Base-by-base conservation (phyloP, 1,140 invertebrate genomes). In the Zaprionus ghesquierei region DNA sequence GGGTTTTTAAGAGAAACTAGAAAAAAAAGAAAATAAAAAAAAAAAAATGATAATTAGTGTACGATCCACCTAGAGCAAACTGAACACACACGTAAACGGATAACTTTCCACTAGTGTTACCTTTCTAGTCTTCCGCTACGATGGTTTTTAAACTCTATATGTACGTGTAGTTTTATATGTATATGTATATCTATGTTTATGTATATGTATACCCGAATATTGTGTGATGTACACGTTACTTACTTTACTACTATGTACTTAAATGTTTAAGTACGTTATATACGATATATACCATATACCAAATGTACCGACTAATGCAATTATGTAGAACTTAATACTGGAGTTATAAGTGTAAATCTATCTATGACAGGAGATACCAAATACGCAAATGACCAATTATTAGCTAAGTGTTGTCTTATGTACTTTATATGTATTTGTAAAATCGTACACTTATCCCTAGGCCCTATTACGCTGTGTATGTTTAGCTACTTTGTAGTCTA, bases 61-160 rank as follows among this genome's bases (percentile, higher is more conserved):
- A 46, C 18, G 50, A 65, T 64, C 35, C 51, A 64, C 2, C 33
- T 27, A 50, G 25, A 65, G 5, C 18, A 65, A 68, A 55, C 41
- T 46, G 41, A 22, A 44, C 13, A 60, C 29, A 76, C 77, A 82
- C 76, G 54, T 89, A 51, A 51, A 69, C 65, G 79, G 84, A 89
- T 89, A 56, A 84, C 79, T 89, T 89, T 89, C 85, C 84, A 89
- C 70, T 89, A 89, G 77, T 80, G 84, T 89, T 89, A 89, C 84
- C 84, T 79, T 78, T 80, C 69, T 89, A 89, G 84, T 89, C 84
- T 89, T 89, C 84, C 84, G 79, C 62, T 68, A 59, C 63, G 66
- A 89, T 77, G 76, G 76, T 81, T 84, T 86, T 86, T 81, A 68
- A 62, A 22, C 27, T 70, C 35, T 77, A 46, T 68, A 27, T 61